A percentile compares a stretch with the other conserved stretches of the same genome.
phyloP scores from a whole-genome alignment of 2,888 invertebrate species.

The Idaea biselata region DNA sequence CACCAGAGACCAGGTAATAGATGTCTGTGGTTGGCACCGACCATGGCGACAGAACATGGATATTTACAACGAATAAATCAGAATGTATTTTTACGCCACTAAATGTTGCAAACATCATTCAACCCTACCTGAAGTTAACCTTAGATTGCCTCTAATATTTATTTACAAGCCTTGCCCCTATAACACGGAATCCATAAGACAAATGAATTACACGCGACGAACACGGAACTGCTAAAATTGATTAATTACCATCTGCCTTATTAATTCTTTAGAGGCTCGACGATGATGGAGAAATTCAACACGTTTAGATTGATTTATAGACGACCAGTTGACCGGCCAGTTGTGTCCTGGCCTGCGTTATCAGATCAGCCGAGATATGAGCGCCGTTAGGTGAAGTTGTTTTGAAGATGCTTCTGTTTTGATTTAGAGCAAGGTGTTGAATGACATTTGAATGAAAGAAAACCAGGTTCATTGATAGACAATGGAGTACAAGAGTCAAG shows the following conservation, averaged over 20 bases:
- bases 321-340: background rate
- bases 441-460: background rate
- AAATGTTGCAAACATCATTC: background rate
- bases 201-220: background rate
- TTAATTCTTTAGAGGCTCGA: background rate
- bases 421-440: background rate
- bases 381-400: background rate
- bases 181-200: background rate
- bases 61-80: background rate
- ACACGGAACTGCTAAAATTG: slow-evolving; percentile 1
- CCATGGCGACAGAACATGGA: too few relatives aligned
- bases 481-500: background rate
- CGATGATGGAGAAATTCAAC: background rate
- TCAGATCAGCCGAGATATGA: background rate
- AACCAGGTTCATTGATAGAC: background rate
- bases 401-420: background rate
- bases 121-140: background rate
- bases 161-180: background rate
- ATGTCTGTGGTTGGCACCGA: too few relatives aligned
- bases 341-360: background rate
- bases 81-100: background rate
- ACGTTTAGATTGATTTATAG: background rate
- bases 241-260: background rate
- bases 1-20: too few relatives aligned
- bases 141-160: background rate